These are phyloP conservation scores for Labrus mixtus DNA, from an alignment of 2,113 vertebrate genomes.

Conservation along the genomic window DNA sequence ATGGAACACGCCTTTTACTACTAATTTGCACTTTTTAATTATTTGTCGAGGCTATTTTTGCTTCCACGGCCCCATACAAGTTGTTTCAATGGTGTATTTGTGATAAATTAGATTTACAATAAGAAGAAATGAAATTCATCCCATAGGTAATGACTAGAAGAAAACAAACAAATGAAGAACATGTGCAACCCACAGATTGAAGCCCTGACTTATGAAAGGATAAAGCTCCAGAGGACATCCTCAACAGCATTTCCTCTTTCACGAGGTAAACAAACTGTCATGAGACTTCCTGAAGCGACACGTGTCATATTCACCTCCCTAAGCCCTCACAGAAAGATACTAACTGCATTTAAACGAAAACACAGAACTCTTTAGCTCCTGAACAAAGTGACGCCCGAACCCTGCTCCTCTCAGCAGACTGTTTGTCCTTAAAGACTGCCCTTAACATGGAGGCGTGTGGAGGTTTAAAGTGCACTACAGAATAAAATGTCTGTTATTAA, in stretches of 20 bases:
- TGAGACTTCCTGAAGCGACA: slow-evolving; percentile 25
- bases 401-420: slow-evolving; percentile 36
- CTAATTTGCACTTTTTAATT: background rate
- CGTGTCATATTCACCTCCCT: background rate
- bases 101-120: background rate
- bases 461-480: slow-evolving; percentile 78
- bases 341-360: slow-evolving; percentile 37
- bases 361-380: slow-evolving; percentile 6
- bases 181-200: background rate
- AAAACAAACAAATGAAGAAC: background rate
- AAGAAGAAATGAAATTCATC: background rate
- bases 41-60: background rate
- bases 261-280: background rate
- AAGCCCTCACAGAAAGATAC: background rate
- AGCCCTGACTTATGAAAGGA: background rate
- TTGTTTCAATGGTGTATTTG: background rate
- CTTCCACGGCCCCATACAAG: background rate
- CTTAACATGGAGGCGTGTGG: slow-evolving; percentile 32
- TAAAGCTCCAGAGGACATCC: background rate
- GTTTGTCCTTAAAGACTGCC: slow-evolving; percentile 46
- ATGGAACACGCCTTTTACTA: background rate
- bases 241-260: slow-evolving; percentile 11
- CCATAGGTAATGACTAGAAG: background rate
- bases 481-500: slow-evolving; percentile 52
- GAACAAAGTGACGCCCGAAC: slow-evolving; percentile 38